These are phyloP conservation scores for Drosophila tripunctata DNA, from an alignment of 2,888 invertebrate species.

Conservation along the genomic window DNA sequence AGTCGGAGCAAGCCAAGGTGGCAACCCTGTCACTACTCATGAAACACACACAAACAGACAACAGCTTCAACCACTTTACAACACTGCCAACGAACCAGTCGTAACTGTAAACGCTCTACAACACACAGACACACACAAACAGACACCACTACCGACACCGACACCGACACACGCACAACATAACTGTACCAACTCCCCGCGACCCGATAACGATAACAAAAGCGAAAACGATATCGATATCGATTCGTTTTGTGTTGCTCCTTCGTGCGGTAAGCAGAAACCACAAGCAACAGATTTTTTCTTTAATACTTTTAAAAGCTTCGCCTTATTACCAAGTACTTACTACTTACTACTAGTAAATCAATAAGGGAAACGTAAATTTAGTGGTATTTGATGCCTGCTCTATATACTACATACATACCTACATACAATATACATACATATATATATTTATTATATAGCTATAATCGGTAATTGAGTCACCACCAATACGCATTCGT, in stretches of 20 bases:
- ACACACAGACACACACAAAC: constrained; percentile 10
- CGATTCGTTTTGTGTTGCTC: constrained; percentile 53
- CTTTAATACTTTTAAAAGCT: constrained; percentile 64
- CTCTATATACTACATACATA: constrained; percentile 17
- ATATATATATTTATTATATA: constrained; percentile 4
- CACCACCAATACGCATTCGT: constrained; percentile 59
- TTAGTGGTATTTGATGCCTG: constrained; percentile 56
- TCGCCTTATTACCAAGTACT: constrained; percentile 46
- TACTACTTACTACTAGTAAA: constrained; percentile 27
- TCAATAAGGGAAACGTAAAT: constrained; percentile 13
- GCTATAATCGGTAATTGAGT: constrained; percentile 39
- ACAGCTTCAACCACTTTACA: too few relatives aligned
- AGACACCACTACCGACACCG: constrained; percentile 8
- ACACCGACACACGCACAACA: constrained; percentile 35
- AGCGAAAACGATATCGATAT: constrained; percentile 20
- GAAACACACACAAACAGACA: constrained; percentile 19
- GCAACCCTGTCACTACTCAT: constrained; percentile 25
- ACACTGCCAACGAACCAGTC: too few relatives aligned
- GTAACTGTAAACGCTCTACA: constrained; percentile 2
- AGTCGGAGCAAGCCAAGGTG: constrained; percentile 13
- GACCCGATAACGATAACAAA: constrained; percentile 24
- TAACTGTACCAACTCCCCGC: constrained; percentile 42
- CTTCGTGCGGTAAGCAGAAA: constrained; percentile 68
- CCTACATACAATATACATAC: constrained; percentile 10
- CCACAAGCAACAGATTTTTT: constrained; percentile 36